These are phyloP conservation scores for Xiphophorus maculatus DNA, from an alignment of 2,113 vertebrate species.

Conservation along the genomic window DNA sequence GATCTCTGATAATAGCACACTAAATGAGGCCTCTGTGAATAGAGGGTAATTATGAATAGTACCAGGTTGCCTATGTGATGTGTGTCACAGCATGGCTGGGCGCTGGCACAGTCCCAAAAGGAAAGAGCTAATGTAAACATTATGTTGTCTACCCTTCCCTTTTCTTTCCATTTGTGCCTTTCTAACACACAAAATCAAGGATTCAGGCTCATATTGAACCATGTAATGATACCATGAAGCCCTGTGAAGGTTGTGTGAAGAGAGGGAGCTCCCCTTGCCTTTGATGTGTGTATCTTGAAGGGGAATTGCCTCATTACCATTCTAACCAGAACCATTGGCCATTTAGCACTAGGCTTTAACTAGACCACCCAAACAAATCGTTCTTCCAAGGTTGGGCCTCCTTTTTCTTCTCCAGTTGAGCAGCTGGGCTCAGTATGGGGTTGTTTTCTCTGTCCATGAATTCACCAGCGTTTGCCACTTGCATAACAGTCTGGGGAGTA, in stretches of 20 bases:
- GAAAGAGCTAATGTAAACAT: slow-evolving; percentile 67
- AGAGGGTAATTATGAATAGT: slow-evolving; percentile 72
- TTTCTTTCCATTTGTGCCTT: slow-evolving; percentile 18
- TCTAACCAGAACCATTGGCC: slow-evolving; percentile 64
- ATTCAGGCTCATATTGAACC: slow-evolving; percentile 38
- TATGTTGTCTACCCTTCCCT: slow-evolving; percentile 46
- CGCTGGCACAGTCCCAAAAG: slow-evolving; percentile 62
- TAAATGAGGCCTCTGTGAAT: slow-evolving; percentile 73
- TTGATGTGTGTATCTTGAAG: slow-evolving; percentile 75
- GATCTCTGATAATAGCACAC: slow-evolving; percentile 71
- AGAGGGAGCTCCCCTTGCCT: slow-evolving; percentile 54
- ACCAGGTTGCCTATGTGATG: slow-evolving; percentile 66
- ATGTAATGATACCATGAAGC: slow-evolving; percentile 57
- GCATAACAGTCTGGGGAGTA: slow-evolving; percentile 32
- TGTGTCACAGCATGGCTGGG: slow-evolving; percentile 63
- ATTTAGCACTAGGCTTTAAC: slow-evolving; percentile 71
- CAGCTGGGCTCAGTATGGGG: slow-evolving; percentile 32
- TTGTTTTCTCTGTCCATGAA: slow-evolving; percentile 36
- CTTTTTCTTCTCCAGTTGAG: slow-evolving; percentile 38
- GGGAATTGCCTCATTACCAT: slow-evolving; percentile 73
- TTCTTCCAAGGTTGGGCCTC: slow-evolving; percentile 44
- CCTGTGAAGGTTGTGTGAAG: slow-evolving; percentile 42
- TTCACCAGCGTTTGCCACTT: slow-evolving; percentile 45
- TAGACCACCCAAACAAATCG: slow-evolving; percentile 76
- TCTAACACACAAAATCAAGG: slow-evolving; percentile 10